Evolutionary conservation across 1,140 invertebrate species (phyloP).

Genomic region (Bicyclus anynana): DNA sequence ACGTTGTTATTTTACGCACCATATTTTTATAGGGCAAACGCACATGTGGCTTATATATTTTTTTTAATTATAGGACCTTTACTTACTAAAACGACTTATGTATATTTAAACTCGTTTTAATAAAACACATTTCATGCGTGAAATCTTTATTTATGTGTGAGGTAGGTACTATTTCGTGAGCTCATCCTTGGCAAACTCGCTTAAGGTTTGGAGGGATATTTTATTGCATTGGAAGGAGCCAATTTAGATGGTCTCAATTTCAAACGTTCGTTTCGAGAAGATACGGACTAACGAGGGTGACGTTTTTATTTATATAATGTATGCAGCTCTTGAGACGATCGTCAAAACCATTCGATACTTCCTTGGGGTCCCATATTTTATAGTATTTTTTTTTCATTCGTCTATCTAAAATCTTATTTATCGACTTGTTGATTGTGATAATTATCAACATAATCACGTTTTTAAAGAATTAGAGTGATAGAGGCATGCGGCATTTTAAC

Average conservation of each 20-base stretch:
- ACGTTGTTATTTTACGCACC: too few relatives aligned
- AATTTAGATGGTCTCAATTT: slow-evolving; percentile 34
- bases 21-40: too few relatives aligned
- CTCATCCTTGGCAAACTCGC: slow-evolving; percentile 14
- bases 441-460: too few relatives aligned
- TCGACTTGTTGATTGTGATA: too few relatives aligned
- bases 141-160: neutral
- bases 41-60: too few relatives aligned
- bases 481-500: too few relatives aligned
- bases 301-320: slow-evolving; percentile 28
- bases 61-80: too few relatives aligned
- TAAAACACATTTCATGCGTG: neutral
- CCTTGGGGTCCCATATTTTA: neutral
- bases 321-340: slow-evolving; percentile 26
- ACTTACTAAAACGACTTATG: too few relatives aligned
- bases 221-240: slow-evolving; percentile 27
- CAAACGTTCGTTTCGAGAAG: slow-evolving; percentile 30
- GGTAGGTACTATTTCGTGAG: slow-evolving; percentile 18
- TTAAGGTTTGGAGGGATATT: slow-evolving; percentile 13
- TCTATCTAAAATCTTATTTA: neutral
- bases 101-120: too few relatives aligned
- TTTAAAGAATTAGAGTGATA: too few relatives aligned
- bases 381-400: neutral
- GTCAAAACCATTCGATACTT: slow-evolving; percentile 9
- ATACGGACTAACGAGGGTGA: slow-evolving; percentile 27